Base-by-base conservation (phyloP, 2,113 vertebrate genomes). In the Limanda limanda region DNA sequence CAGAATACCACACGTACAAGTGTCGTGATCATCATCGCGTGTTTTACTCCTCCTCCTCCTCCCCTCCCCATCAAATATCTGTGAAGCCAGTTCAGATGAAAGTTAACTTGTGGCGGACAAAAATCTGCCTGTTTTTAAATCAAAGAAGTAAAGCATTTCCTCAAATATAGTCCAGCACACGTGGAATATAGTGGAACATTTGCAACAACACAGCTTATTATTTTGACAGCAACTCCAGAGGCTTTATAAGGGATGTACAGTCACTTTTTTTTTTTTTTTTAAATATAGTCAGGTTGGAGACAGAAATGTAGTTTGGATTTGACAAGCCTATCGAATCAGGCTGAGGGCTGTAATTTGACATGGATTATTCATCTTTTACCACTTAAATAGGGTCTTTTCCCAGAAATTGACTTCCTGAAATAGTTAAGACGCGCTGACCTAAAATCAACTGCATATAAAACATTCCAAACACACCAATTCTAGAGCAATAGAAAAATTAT, bases 341-440 rank as follows among this genome's bases (percentile, higher is more conserved):
- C 74, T 85, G 88, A 92, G 84, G 71, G 82, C 84, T 92, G 27
- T 90, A 87, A 93, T 93, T 89, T 92, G 83, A 87, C 84, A 91
- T 84, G 88, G 91, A 87, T 84, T 85, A 74, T 86, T 91, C 81
- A 86, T 91, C 82, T 58, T 78, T 76, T 68, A 58, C 40, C 77
- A 68, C 82, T 57, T 78, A 68, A 83, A 85, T 61, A 35, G 71
- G 65, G 37, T 71, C 11, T 61, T 81, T 77, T 59, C 54, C 78
- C 73, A 86, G 76, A 87, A 89, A 89, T 82, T 86, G 68, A 84
- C 68, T 85, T 78, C 86, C 25, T 76, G 42, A 78, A 85, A 64
- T 74, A 45, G 55, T 69, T 21, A 72, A 61, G 31, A 67, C 27
- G 76, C 24, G 35, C 55, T 86, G 61, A 82, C 76, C 78, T 8